A percentile compares a stretch with the other conserved stretches of the same genome.
phyloP scores from a whole-genome alignment of 2,113 vertebrate species.

The Elaphurus davidianus region DNA sequence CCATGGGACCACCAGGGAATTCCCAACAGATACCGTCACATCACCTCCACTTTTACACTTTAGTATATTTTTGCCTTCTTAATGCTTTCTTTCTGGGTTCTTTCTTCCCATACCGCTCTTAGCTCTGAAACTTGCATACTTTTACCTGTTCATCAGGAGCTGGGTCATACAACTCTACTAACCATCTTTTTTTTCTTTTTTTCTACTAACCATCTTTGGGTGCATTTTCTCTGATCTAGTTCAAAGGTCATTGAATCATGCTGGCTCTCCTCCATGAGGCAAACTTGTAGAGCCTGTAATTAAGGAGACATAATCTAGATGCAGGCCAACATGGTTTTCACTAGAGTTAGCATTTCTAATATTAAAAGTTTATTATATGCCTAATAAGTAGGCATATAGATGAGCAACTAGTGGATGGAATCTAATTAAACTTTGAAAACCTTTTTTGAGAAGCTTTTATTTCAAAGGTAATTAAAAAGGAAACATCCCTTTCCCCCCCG shows the following conservation, averaged over 20 bases:
- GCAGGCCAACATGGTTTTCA: not conserved
- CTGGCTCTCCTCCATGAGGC: not conserved
- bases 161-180: not conserved
- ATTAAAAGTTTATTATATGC: not conserved
- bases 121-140: not conserved
- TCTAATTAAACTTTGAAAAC: not conserved
- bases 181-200: not conserved
- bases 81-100: not conserved
- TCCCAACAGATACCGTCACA: not conserved
- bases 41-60: not conserved
- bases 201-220: not conserved
- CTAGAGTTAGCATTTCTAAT: not conserved
- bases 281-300: slow-evolving; percentile 11
- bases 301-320: not conserved
- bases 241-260: not conserved
- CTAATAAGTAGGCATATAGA: not conserved
- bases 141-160: not conserved
- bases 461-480: not conserved
- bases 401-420: not conserved
- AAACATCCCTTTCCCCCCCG: not conserved
- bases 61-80: not conserved
- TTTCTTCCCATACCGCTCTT: not conserved
- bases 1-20: not conserved
- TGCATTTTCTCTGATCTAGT: not conserved
- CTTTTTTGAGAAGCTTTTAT: not conserved